phyloP scores from a whole-genome alignment of 2,888 invertebrate species.

The Mythimna vitellina region DNA sequence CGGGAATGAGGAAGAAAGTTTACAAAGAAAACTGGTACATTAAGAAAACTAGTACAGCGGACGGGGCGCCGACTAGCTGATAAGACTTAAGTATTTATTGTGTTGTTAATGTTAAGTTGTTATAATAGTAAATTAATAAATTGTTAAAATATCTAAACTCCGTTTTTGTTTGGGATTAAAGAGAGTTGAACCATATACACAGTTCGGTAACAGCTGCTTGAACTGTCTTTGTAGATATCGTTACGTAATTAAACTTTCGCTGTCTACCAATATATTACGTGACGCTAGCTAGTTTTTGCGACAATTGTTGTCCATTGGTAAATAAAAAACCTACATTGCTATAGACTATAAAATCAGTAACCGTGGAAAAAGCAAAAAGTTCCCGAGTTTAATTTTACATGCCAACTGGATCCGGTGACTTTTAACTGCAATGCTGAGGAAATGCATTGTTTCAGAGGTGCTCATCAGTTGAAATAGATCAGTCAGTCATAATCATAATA shows the following conservation, averaged over 20 bases:
- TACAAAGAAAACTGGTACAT: constrained; percentile 88
- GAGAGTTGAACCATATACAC: constrained; percentile 29
- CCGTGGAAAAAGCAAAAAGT: constrained; percentile 79
- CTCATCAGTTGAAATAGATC: constrained; percentile 15
- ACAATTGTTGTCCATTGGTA: constrained; percentile 69
- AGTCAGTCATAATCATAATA: constrained; percentile 33
- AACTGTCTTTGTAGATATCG: constrained; percentile 42
- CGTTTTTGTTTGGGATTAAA: constrained; percentile 32
- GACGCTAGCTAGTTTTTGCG: constrained; percentile 76
- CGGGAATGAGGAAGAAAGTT: constrained; percentile 83
- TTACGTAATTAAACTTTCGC: constrained; percentile 85
- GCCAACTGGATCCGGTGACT: constrained; percentile 62
- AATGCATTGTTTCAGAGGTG: constrained; percentile 35
- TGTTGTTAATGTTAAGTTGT: constrained; percentile 70
- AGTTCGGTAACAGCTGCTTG: constrained; percentile 40
- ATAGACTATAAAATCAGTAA: constrained; percentile 74
- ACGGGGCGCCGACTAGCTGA: constrained; percentile 83
- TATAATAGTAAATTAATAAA: constrained; percentile 68
- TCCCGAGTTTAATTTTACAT: constrained; percentile 72
- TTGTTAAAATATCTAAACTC: constrained; percentile 41
- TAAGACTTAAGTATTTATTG: constrained; percentile 79
- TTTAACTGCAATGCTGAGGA: constrained; percentile 36
- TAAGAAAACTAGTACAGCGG: constrained; percentile 84
- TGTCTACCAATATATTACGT: constrained; percentile 84
- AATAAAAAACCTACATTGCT: constrained; percentile 73